Base-by-base conservation (phyloP, 2,113 vertebrate species). In the Anser cygnoides region DNA sequence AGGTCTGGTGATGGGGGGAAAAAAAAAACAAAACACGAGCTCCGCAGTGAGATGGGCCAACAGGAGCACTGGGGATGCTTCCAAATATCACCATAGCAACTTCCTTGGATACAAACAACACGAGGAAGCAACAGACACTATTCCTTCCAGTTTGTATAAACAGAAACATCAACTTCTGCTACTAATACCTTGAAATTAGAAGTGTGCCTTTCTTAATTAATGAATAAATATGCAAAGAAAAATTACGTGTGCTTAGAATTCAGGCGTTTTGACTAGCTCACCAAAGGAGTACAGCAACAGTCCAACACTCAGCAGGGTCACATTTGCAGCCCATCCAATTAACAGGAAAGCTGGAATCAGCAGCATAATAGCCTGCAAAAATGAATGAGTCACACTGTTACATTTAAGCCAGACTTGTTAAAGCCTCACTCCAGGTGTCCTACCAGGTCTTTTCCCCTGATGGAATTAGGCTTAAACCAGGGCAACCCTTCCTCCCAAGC, bases 241-340 rank as follows among this genome's bases (percentile, higher is more conserved):
- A 76, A 28, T 22, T 5, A 20, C 13, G 39, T 55, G 63, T 74
- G 61, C 65, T 67, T 50, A 37, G 72, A 35, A 58, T 25, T 44
- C 62, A 58, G 21, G 58, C 58, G 15, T 31, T 68, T 52, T 55
- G 87, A 95, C 31, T 4, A 65, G 63, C 98, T 99, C 97, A 99
- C 99, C 99, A 7, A 99, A 99, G 6, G 99, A 98, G 94, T 99
- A 99, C 4, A 99, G 96, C 57, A 99, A 82, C 73, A 99, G 97
- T 20, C 99, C 99, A 3, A 62, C 20, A 25, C 99, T 98, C 79
- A 99, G 98, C 94, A 98, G 5, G 0, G 97, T 96, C 91, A 99
- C 79, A 18, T 98, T 98, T 90, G 90, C 96, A 5, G 98, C 98
- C 93, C 99, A 98, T 76, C 99, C 99, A 44, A 99, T 98, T 63